Conservation (phyloP, 1,140 invertebrate species). For the Drosophila serrata region DNA sequence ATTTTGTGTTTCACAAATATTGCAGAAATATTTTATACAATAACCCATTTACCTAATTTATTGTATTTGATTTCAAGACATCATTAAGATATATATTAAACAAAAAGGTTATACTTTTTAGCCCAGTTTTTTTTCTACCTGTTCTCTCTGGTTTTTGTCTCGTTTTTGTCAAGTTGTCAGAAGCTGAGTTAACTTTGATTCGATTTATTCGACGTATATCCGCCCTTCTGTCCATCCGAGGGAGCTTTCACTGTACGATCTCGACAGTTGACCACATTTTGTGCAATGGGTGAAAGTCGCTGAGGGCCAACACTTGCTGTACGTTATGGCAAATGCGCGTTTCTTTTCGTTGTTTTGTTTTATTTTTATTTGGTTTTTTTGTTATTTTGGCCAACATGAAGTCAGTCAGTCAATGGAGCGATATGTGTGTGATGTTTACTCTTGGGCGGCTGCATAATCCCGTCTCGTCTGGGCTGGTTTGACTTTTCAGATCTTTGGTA, state of each 20-base stretch:
- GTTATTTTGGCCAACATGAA: slow-evolving; percentile 30
- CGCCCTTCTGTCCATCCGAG: neutral
- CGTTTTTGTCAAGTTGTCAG: neutral
- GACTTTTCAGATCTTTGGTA: neutral
- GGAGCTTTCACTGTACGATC: slow-evolving; percentile 28
- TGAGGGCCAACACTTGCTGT: slow-evolving; percentile 42
- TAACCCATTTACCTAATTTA: neutral
- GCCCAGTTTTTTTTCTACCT: neutral
- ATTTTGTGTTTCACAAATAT: neutral
- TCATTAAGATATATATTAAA: too few relatives aligned
- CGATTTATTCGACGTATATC: neutral
- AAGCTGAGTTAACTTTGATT: neutral
- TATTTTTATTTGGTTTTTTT: too few relatives aligned
- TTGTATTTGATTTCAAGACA: neutral
- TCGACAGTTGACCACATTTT: slow-evolving; percentile 38
- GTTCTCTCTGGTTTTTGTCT: neutral
- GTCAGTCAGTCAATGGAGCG: slow-evolving; percentile 26
- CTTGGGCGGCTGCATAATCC: neutral
- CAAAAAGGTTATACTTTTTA: neutral
- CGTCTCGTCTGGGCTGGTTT: slow-evolving; percentile 13
- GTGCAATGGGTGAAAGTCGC: slow-evolving; percentile 63
- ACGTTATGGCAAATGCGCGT: slow-evolving; percentile 23
- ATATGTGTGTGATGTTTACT: neutral
- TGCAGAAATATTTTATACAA: neutral
- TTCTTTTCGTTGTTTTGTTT: slow-evolving; percentile 36